Base-by-base conservation (phyloP, 1,140 invertebrate genomes). In the Mycetomoellerius zeteki region DNA sequence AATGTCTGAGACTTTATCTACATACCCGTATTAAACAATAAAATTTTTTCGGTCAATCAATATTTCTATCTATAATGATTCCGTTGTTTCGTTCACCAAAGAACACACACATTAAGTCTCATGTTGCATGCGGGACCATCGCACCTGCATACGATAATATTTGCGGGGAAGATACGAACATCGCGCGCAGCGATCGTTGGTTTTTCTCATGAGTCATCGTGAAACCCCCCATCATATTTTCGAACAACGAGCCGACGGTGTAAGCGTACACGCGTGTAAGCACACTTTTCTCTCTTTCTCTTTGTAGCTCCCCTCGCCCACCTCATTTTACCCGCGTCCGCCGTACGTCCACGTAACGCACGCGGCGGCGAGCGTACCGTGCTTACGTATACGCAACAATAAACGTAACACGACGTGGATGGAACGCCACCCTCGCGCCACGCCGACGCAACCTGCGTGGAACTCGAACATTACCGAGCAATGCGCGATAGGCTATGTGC, bases 361-460 rank as follows among this genome's bases (percentile, higher is more conserved):
- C 33, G 64, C 84, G 19, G 58, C 43, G 50, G 64, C 73, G 21
- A 43, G 5, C 14, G 56, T 54, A 21, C 58, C 56, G 33, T 43
- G n/a, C 52, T 27, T 50, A 58, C 24, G 76, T 90, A 86, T 80
- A 60, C 33, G 77, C 69, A 47, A 86, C 86, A 92, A 91, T 91
- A 90, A 92, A 88, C 89, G 90, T 90, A 93, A 92, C 88, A 85
- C 91, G 91, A 91, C 81, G 88, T 80, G 76, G 90, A 92, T 86
- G 88, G 84, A 92, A 90, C 76, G 72, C 89, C 90, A 89, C 89
- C 91, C 88, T 92, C 90, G 73, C 90, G 85, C 67, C 30, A 84
- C 81, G 73, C 85, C 85, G 75, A 73, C 86, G 77, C 86, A 65
- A 72, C 65, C 88, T 80, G 86, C 78, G 65, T 24, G 88, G 85